These are phyloP conservation scores for Corythaeola cristata DNA, from an alignment of 2,113 vertebrate genomes.

Conservation along the genomic window DNA sequence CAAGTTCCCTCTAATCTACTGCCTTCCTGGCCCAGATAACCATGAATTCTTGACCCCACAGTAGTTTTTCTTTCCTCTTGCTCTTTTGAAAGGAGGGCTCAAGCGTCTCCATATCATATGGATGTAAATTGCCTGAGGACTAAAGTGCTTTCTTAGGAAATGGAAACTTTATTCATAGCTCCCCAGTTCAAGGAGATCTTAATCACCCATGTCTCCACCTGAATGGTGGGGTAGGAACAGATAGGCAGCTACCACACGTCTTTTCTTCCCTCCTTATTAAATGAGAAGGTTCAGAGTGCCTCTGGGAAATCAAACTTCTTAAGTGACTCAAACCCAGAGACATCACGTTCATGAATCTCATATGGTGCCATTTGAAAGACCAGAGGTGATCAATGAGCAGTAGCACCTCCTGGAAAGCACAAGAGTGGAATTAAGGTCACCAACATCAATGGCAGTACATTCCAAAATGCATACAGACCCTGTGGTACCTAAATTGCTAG, in stretches of 20 bases:
- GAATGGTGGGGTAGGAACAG: not conserved
- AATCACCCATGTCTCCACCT: not conserved
- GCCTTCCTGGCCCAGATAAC: not conserved
- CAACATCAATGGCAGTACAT: not conserved
- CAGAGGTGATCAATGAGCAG: not conserved
- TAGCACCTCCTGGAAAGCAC: not conserved
- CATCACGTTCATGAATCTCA: not conserved
- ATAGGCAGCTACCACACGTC: not conserved
- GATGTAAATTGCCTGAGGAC: not conserved
- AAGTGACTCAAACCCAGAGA: not conserved
- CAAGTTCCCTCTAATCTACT: not conserved
- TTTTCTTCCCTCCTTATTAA: not conserved
- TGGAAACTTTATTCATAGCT: not conserved
- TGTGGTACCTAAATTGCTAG: not conserved
- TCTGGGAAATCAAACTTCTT: not conserved
- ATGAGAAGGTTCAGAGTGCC: not conserved
- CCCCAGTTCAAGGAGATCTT: not conserved
- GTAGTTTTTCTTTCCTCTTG: not conserved
- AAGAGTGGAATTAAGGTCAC: not conserved
- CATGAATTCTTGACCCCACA: not conserved
- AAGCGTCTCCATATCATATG: not conserved
- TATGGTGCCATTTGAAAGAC: not conserved
- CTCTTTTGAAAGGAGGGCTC: not conserved
- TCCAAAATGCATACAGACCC: not conserved
- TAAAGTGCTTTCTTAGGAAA: not conserved